phyloP scores from a whole-genome alignment of 2,113 vertebrate genomes.

The Syngnathus typhle region DNA sequence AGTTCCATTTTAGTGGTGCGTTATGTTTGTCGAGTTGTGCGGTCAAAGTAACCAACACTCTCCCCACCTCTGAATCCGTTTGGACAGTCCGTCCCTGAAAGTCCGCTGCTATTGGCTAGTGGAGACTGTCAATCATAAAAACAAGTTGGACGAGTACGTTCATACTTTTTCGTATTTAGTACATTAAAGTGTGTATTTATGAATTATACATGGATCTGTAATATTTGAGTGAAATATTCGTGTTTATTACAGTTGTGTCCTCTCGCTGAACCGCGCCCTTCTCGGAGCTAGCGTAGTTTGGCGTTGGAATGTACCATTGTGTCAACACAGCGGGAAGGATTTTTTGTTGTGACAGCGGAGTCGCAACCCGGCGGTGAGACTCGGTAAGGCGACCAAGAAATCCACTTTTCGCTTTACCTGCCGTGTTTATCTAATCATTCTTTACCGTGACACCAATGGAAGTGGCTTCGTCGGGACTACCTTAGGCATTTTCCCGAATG shows the following conservation, averaged over 20 bases:
- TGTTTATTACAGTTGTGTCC: neutral
- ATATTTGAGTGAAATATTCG: neutral
- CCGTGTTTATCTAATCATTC: neutral
- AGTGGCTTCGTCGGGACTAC: neutral
- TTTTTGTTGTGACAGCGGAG: constrained; percentile 60
- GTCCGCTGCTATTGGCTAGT: neutral
- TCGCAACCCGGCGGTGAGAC: constrained; percentile 49
- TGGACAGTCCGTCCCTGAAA: neutral
- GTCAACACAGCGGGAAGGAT: constrained; percentile 39
- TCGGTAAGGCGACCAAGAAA: constrained; percentile 39
- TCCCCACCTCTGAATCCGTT: neutral
- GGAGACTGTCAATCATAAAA: constrained; percentile 27
- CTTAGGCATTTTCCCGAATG: neutral
- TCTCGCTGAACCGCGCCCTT: neutral
- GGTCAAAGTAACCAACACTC: constrained; percentile 7
- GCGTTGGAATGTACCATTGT: constrained; percentile 56
- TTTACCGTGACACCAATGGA: neutral
- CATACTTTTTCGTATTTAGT: neutral
- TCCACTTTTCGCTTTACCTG: constrained; percentile 4
- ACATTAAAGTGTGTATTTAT: neutral
- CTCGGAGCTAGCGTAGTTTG: constrained; percentile 3
- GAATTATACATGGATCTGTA: neutral
- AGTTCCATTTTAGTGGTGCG: neutral
- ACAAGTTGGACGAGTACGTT: constrained; percentile 14
- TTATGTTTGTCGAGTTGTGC: neutral